Percentiles rank a stretch among this genome's conserved stretches.
These are phyloP conservation scores for Melopsittacus undulatus DNA, from an alignment of 2,797 vertebrate genomes.

Conservation along the genomic window DNA sequence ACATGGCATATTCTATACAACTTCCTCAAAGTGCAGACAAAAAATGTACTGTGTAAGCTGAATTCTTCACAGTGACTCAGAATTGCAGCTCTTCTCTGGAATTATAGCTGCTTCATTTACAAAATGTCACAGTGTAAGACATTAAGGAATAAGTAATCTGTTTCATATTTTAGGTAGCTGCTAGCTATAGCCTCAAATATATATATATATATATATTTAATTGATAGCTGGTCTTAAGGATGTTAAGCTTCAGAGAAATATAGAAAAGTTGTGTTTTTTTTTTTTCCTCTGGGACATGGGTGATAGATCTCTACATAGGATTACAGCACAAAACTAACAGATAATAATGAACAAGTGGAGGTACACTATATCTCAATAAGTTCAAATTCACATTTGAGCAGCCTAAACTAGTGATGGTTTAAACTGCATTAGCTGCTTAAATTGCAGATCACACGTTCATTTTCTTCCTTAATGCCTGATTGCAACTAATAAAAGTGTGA, in stretches of 20 bases:
- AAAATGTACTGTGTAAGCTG: neutral
- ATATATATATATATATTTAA: neutral
- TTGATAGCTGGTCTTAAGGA: neutral
- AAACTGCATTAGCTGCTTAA: neutral
- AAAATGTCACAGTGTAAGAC: neutral
- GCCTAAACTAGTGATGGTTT: neutral
- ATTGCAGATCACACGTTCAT: neutral
- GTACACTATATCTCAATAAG: neutral
- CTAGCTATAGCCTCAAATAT: neutral
- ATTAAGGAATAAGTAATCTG: neutral
- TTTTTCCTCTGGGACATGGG: neutral
- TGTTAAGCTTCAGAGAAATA: neutral
- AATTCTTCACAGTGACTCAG: neutral
- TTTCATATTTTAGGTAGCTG: neutral
- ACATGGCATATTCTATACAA: neutral
- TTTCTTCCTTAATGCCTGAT: neutral
- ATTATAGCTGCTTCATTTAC: neutral
- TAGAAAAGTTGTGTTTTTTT: rapidly evolving
- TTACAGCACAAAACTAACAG: neutral
- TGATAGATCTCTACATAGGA: neutral
- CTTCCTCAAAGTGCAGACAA: neutral
- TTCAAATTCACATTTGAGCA: neutral
- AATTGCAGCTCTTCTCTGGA: neutral
- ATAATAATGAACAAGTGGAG: neutral
- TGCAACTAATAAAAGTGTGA: neutral